Base-by-base conservation (phyloP, 2,888 invertebrate species). In the Neocrepidodera transversa region DNA sequence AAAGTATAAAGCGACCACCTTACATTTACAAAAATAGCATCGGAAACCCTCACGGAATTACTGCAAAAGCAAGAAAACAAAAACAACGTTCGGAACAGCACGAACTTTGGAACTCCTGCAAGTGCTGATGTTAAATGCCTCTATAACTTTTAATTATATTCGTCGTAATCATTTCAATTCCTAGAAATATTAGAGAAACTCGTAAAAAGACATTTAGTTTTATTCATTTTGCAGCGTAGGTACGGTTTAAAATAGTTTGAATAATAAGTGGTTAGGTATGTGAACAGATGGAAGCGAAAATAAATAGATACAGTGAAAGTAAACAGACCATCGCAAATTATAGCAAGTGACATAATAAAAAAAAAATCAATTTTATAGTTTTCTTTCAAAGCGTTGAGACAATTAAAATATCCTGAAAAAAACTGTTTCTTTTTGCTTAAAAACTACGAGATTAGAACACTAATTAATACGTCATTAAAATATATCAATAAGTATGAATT, bases 1-100 rank as follows among this genome's bases (percentile, higher is more conserved):
- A 69, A 68, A 69, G 65, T 64, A 67, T 65, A 63, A 66, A 67
- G 64, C 69, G 69, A 68, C 69, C 69, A 68, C 69, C 69, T 69
- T 66, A 68, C 67, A 59, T 54, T 48, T 59, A 61, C 65, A 57
- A 68, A 70, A 70, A 70, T 70, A 68, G 68, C 54, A 43, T 60
- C 62, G 49, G 55, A 58, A 58, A 51, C 63, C 60, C 52, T 35
- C 49, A 28, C 48, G 52, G 52, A 59, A 50, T 23, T 45, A 51
- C 43, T 59, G 45, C 48, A 28, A 42, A 52, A 42, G 20, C 43
- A 23, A 42, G 16, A 42, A 60, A 63, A 57, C 50, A 60, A 62
- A 50, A 58, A 63, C 57, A 57, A 45, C 26, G 26, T n/a, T n/a
- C n/a, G n/a, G n/a, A n/a, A n/a, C n/a, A n/a, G n/a, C n/a, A 2